A percentile compares a stretch with the other conserved stretches of the same genome.
These are phyloP conservation scores for Galago senegalensis DNA, from an alignment of 2,797 vertebrate genomes.

Conservation along the genomic window DNA sequence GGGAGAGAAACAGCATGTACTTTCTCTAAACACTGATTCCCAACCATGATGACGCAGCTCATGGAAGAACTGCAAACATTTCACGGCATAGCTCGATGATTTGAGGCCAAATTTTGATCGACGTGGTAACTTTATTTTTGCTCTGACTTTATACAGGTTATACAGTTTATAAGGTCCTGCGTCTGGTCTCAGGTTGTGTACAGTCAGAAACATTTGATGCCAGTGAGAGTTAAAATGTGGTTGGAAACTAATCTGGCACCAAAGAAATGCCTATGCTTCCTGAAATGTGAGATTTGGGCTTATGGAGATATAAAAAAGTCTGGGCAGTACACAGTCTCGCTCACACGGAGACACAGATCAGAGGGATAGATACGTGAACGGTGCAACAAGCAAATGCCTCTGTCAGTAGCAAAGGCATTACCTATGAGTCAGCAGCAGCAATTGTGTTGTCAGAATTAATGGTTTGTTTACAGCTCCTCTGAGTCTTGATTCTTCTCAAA, in stretches of 20 bases:
- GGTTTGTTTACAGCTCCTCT: not conserved
- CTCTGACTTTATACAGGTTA: not conserved
- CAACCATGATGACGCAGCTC: not conserved
- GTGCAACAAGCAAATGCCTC: not conserved
- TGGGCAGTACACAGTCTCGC: not conserved
- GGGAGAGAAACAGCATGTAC: not conserved
- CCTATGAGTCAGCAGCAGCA: accelerated
- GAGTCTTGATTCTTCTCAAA: not conserved
- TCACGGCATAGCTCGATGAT: not conserved
- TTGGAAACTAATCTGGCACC: not conserved
- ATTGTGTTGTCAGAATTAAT: not conserved
- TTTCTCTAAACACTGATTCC: not conserved
- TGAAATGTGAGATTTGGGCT: not conserved
- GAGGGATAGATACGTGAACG: not conserved
- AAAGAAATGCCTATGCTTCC: not conserved
- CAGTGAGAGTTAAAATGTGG: not conserved
- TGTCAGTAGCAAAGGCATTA: accelerated
- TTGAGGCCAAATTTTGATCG: not conserved
- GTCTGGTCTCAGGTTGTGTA: not conserved
- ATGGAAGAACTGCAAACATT: accelerated
- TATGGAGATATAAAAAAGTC: not conserved
- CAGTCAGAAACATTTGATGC: not conserved
- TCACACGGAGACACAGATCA: not conserved
- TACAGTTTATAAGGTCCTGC: not conserved
- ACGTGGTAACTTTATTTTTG: not conserved